Percentiles rank a stretch among this genome's conserved stretches.
Evolutionary conservation across 1,140 invertebrate species (phyloP).

Genomic region (Nylanderia fulva): DNA sequence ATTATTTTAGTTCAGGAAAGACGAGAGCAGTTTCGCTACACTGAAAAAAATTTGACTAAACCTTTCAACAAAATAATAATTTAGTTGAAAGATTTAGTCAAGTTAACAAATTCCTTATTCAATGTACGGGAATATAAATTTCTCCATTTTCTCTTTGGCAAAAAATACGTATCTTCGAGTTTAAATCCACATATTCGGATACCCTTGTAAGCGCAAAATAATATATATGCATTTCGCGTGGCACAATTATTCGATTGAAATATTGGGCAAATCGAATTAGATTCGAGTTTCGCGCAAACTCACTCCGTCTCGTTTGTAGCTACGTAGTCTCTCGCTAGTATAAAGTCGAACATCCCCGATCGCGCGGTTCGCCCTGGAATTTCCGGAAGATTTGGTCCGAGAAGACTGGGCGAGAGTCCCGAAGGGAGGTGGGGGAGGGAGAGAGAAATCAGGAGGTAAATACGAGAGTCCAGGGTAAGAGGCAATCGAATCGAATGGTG

Average conservation of each 20-base stretch:
- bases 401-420: conserved; percentile 3
- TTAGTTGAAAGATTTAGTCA: no score
- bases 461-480: conserved; percentile 78
- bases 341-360: conserved; percentile 47
- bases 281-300: not conserved
- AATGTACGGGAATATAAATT: not conserved
- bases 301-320: conserved; percentile 1
- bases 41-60: no score
- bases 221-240: not conserved
- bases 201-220: not conserved
- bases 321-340: not conserved
- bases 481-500: conserved; percentile 79
- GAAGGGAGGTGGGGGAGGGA: conserved; percentile 5
- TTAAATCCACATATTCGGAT: not conserved
- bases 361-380: conserved; percentile 49
- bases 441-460: conserved; percentile 77
- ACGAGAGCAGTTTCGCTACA: not conserved
- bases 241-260: not conserved
- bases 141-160: not conserved
- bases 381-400: conserved; percentile 40
- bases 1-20: conserved; percentile 3
- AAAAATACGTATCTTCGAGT: not conserved
- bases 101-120: no score
- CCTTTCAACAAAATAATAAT: no score
- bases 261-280: not conserved